Conservation (phyloP, 2,888 invertebrate species). For the Drosophila mulleri region DNA sequence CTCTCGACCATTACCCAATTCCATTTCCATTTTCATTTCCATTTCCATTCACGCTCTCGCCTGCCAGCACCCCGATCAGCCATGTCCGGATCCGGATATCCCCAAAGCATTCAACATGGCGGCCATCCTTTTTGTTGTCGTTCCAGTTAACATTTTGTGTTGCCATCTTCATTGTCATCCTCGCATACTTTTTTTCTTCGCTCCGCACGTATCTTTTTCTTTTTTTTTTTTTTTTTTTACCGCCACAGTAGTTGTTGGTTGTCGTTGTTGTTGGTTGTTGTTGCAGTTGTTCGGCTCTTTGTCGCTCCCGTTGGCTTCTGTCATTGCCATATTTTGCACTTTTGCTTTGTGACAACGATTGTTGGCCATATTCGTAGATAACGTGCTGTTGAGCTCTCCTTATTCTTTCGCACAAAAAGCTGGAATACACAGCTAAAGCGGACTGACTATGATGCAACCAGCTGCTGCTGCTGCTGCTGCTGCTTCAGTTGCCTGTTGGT, state of each 20-base stretch:
- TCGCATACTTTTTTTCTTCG: too few species aligned
- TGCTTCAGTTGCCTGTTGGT: not conserved
- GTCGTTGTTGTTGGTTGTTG: slow-evolving; percentile 8
- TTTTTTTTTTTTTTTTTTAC: slow-evolving; percentile 22
- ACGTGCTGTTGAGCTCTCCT: slow-evolving; percentile 9
- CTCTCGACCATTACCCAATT: slow-evolving; percentile 7
- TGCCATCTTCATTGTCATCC: slow-evolving; percentile 55
- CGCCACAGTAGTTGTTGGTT: slow-evolving; percentile 10
- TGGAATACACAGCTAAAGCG: not conserved
- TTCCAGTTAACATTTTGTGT: slow-evolving; percentile 45
- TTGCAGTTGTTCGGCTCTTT: slow-evolving; percentile 10
- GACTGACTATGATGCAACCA: not conserved
- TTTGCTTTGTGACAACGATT: slow-evolving; percentile 42
- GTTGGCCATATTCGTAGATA: slow-evolving; percentile 29
- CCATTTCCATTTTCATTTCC: slow-evolving; percentile 13
- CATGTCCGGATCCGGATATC: slow-evolving; percentile 49
- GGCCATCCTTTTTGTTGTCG: slow-evolving; percentile 57
- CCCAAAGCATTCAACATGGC: slow-evolving; percentile 61
- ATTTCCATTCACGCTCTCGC: not conserved
- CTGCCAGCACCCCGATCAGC: not conserved
- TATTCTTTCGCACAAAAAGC: not conserved
- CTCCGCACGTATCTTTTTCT: not conserved
- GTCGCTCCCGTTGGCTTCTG: slow-evolving; percentile 43
- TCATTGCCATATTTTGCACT: slow-evolving; percentile 68
- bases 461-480: not conserved